Conservation (phyloP, 1,140 invertebrate genomes). For the Cataglyphis hispanica region DNA sequence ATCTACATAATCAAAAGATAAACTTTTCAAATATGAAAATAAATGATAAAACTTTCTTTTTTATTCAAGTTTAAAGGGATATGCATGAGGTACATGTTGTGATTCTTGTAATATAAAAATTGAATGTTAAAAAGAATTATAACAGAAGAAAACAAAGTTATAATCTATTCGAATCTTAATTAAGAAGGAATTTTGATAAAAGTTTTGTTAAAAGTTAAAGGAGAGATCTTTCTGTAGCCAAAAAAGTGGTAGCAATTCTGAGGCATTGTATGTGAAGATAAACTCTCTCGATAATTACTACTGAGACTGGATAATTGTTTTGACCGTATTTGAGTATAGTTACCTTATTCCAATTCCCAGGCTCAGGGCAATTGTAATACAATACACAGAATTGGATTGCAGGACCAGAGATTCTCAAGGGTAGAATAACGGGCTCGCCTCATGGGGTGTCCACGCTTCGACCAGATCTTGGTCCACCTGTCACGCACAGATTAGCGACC, state of each 20-base stretch:
- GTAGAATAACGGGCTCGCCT: constrained; percentile 85
- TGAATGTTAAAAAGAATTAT: not conserved
- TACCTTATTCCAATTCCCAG: not conserved
- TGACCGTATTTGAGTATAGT: not conserved
- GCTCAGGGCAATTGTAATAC: constrained; percentile 66
- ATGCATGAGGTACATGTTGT: not conserved
- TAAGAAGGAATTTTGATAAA: not conserved
- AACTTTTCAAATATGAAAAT: not conserved
- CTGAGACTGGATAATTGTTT: not conserved
- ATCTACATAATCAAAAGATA: not conserved
- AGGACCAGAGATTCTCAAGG: constrained; percentile 83
- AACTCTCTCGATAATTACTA: not conserved
- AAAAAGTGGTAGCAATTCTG: not conserved
- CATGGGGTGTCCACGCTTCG: constrained; percentile 84
- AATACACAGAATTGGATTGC: constrained; percentile 83
- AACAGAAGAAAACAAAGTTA: not conserved
- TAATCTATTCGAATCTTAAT: not conserved
- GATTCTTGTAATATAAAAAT: constrained; percentile 1
- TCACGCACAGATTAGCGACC: constrained; percentile 89
- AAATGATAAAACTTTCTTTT: not conserved
- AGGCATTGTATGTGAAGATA: not conserved
- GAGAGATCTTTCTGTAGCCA: not conserved
- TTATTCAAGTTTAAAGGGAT: not conserved
- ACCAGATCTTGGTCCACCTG: constrained; percentile 86
- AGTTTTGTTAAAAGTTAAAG: not conserved